Base-by-base conservation (phyloP, 2,797 vertebrate genomes). In the Galago senegalensis region DNA sequence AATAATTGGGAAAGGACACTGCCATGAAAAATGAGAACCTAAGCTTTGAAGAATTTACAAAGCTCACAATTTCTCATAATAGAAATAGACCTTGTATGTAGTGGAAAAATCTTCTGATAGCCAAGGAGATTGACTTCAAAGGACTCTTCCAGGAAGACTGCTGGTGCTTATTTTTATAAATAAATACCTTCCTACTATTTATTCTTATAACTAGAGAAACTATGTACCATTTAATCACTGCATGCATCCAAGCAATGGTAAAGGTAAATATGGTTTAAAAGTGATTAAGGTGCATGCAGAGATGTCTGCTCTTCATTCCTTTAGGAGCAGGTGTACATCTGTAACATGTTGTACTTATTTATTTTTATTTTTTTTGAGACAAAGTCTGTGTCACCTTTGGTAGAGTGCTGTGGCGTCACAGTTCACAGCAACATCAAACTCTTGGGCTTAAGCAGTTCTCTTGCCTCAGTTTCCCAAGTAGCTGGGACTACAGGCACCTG, bases 1-100 rank as follows among this genome's bases (percentile, higher is more conserved):
- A 92, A 20, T 97, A 97, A 91, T 96, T 97, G 70, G 92, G 46
- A 81, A 97, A 95, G 53, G 58, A 46, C 37, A 87, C 29, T 87
- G 18, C 81, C 72, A 46, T 89, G 60, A 87, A 94, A 92, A 97
- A 53, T 92, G 8, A 93, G 60, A 89, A 58, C 61, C 72, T 89
- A 81, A 88, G 80, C 87, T 91, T 81, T 80, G 60, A 96, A 65
- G 53, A 96, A 95, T 96, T 91, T 95, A 77, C n/a, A 87, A 65
- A 83, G 65, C 17, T 93, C 34, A 79, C 34, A 92, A 63, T 49
- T 9, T 91, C 80, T 97, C 53, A 34, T 75, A 77, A 43, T 61
- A 96, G 79, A 95, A 94, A 86, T 46, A 94, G 34, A 61, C 56
- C 34, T 73, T 73, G 72, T 73, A 61, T 80, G 34, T 61, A 20